Base-by-base conservation (phyloP, 2,113 vertebrate species). In the Elachura formosa region DNA sequence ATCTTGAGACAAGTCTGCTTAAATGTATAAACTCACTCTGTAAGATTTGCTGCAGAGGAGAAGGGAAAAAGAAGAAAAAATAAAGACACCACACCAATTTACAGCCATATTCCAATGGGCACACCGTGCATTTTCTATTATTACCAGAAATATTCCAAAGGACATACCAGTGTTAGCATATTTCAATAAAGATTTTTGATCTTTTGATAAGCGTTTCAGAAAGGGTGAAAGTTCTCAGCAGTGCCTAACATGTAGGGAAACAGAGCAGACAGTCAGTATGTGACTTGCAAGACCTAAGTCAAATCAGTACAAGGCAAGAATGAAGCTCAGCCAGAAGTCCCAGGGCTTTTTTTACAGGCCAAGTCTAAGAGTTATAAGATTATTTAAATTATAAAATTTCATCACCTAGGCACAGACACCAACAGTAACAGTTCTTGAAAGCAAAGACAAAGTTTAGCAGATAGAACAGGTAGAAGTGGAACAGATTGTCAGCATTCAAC, bases 401-500 rank as follows among this genome's bases (percentile, higher is more conserved):
- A 80, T 80, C 63, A 67, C 23, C 67, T 74, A 38, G 59, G 83
- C 64, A 93, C 66, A 91, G 91, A 94, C 91, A 95, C 81, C 86
- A 95, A 96, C 89, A 92, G 92, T 94, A 90, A 95, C 90, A 96
- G 94, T 45, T 94, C 89, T 93, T 52, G 63, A 78, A 90, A 92
- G 90, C 90, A 93, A 96, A 96, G 91, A 78, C 90, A 94, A 93
- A 94, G 87, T 92, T 94, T 36, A 96, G 95, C 91, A 94, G 84
- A 80, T 68, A 95, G 95, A 94, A 93, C 36, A 95, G 75, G 82
- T 1, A 94, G 75, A 88, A 93, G 94, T 77, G 56, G 75, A 79
- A 73, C 55, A 94, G 85, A 63, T 46, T 80, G 58, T 91, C 36
- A 85, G 74, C 13, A 1, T 54, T 61, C 8, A 6, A 1, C 34